These are phyloP conservation scores for Drosophila robusta DNA, from an alignment of 2,888 invertebrate genomes.

Conservation along the genomic window DNA sequence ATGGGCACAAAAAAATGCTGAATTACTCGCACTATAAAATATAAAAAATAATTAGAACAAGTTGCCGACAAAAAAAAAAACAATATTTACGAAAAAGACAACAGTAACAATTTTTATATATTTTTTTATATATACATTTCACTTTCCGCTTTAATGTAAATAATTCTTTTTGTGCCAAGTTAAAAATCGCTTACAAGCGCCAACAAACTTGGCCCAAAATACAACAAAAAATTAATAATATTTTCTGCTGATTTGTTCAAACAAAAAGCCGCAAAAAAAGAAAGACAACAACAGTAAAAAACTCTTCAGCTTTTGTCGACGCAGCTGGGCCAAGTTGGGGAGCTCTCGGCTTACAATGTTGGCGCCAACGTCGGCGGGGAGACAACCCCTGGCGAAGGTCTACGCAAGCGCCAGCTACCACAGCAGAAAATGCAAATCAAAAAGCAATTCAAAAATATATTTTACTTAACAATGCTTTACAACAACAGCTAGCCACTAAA, in stretches of 20 bases:
- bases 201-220: conserved; percentile 67
- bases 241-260: conserved; percentile 73
- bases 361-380: conserved; percentile 55
- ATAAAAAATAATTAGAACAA: conserved; percentile 32
- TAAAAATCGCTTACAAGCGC: conserved; percentile 75
- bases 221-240: conserved; percentile 23
- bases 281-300: not conserved
- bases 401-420: conserved; percentile 40
- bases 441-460: conserved; percentile 32
- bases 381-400: conserved; percentile 50
- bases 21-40: not conserved
- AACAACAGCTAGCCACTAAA: conserved; percentile 36
- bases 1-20: conserved; percentile 20
- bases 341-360: conserved; percentile 69
- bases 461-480: conserved; percentile 38
- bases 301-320: conserved; percentile 55
- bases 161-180: conserved; percentile 46
- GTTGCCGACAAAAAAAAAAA: conserved; percentile 12
- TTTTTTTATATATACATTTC: conserved; percentile 3
- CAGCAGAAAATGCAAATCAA: conserved; percentile 35
- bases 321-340: conserved; percentile 62
- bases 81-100: conserved; percentile 4
- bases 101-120: conserved; percentile 10
- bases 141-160: conserved; percentile 37
- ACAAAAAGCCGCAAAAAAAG: conserved; percentile 34